Evolutionary conservation across 2,888 invertebrate species (phyloP).

Genomic region (Ischnura elegans): DNA sequence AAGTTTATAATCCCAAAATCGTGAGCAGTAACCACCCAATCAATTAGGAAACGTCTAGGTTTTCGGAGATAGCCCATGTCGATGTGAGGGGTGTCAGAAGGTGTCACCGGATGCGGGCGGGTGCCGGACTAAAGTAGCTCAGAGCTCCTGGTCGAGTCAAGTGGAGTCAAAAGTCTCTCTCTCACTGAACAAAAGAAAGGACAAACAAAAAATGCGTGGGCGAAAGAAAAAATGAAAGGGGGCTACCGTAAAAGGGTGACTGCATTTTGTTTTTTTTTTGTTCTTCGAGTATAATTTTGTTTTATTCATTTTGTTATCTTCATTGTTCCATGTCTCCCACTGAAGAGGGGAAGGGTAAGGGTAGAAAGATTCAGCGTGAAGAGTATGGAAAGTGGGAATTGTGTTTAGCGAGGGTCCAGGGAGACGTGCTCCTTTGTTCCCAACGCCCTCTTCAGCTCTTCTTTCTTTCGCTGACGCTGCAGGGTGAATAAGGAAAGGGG

Average conservation of each 20-base stretch:
- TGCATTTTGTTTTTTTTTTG: background rate
- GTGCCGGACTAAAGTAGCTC: background rate
- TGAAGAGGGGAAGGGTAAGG: background rate
- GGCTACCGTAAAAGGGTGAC: background rate
- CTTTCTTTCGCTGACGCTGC: background rate
- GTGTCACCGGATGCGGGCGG: background rate
- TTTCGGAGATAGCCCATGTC: too few relatives aligned
- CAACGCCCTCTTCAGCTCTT: background rate
- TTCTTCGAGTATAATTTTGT: too few relatives aligned
- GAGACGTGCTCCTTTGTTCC: background rate
- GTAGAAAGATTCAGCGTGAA: background rate
- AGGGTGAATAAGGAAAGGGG: too few relatives aligned
- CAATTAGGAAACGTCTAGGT: too few relatives aligned
- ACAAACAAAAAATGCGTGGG: background rate
- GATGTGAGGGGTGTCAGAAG: background rate
- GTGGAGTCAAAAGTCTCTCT: background rate
- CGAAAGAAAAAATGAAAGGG: background rate
- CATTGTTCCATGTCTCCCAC: background rate
- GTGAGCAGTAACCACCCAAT: too few relatives aligned
- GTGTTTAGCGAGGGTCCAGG: too few relatives aligned
- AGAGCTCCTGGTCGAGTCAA: background rate
- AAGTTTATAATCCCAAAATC: too few relatives aligned
- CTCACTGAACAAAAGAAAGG: background rate
- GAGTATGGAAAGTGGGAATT: too few relatives aligned
- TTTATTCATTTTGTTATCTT: background rate